Evolutionary conservation across 1,140 invertebrate genomes (phyloP), one percentile per base, ranked within the genome.

Genomic region (Drosophila triauraria): DNA sequence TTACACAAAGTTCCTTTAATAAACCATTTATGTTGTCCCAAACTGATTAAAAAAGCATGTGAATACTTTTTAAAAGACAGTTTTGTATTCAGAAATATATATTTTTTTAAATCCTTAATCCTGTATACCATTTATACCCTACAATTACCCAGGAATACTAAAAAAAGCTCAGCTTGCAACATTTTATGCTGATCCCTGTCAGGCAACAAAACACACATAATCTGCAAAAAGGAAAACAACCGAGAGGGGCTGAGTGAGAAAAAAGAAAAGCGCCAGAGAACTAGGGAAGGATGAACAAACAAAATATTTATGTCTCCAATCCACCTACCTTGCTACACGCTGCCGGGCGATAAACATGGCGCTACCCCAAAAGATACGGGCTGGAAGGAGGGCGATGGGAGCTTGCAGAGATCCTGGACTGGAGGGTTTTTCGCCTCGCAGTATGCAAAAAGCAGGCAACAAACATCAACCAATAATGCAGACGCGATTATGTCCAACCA

Each of bases 171-270:
- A 92, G 91, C 84, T 92, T 91, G 91, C 91, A 92, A 92, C 91
- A 92, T 92, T 92, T 92, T 92, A 92, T 92, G 91, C 91, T 92
- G 91, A 92, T 92, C 91, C 91, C 91, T 92, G 91, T 92, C 91
- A 92, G 91, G 87, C 80, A 91, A 92, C 91, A 92, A 92, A 92
- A 92, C 91, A 92, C 91, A 92, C 91, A 92, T 92, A 92, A 92
- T 92, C 91, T 92, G 91, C 87, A 92, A 92, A 92, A 92, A 92
- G 88, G 85, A 91, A 92, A 92, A 91, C 88, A 92, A 87, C 85
- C 42, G 35, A 64, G 69, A 43, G 80, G 64, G 74, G 60, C 65
- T 57, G 32, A 13, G 32, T 25, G 60, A 35, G 43, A 40, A 23
- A 12, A 43, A 51, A 75, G 43, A 50, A 44, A 67, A 65, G 57